These are phyloP conservation scores for Carduelis carduelis DNA, from an alignment of 2,797 vertebrate genomes.

Conservation along the genomic window DNA sequence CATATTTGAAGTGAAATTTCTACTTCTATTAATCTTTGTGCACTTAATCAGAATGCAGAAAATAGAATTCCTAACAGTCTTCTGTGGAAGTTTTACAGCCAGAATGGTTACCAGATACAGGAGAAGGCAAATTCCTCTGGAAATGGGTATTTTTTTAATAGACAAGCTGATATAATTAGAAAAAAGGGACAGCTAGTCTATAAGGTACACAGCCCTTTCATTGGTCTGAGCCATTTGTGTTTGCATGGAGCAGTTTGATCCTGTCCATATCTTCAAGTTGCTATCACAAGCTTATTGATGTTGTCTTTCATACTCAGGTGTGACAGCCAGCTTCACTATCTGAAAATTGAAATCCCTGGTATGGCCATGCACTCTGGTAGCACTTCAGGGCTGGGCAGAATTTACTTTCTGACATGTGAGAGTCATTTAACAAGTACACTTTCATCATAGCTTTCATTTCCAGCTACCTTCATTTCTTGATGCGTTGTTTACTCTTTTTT, in stretches of 20 bases:
- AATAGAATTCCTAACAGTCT: background rate
- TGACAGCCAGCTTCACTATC: background rate
- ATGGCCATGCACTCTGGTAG: background rate
- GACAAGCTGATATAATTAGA: background rate
- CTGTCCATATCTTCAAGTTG: fast-evolving
- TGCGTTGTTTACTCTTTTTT: background rate
- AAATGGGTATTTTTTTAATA: background rate
- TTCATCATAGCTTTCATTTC: background rate
- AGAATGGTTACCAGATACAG: background rate
- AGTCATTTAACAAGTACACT: background rate
- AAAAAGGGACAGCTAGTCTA: background rate
- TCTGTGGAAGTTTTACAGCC: background rate
- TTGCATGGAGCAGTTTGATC: background rate
- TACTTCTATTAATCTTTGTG: background rate
- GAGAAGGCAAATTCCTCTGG: background rate
- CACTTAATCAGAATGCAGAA: background rate
- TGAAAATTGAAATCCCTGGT: background rate
- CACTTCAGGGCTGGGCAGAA: background rate
- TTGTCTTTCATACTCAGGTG: background rate
- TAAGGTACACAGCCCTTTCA: background rate
- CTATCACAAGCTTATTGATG: background rate
- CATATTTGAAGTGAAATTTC: background rate
- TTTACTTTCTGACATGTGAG: background rate
- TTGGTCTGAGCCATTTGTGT: background rate
- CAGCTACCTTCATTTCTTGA: background rate